Evolutionary conservation across 2,797 vertebrate species (phyloP), one percentile per base, ranked within the genome.

Genomic region (Mormyrus proboscirostris): DNA sequence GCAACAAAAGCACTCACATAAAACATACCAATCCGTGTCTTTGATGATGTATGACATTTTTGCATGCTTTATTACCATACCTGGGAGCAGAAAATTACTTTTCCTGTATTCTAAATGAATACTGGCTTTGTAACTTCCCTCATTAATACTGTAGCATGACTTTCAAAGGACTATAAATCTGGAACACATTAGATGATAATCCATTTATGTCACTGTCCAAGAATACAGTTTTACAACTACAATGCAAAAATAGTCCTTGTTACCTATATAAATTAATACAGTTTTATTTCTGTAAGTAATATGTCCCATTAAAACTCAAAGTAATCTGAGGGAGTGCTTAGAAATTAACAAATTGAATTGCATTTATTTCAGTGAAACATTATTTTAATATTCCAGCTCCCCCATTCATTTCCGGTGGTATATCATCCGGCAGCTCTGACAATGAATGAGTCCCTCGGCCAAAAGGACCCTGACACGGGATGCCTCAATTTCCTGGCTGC

Each of bases 311-410:
- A 51, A 88, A 19, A 57, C 59, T 88, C 62, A 76, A 38, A 29
- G n/a, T 65, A 47, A 29, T 76, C 12, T 33, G 76, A 19, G 51
- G 22, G 12, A 73, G 33, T n/a, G 16, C 73, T 82, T 25, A 55
- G 65, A 76, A 89, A 59, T 65, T 29, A 65, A 65, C 29, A 38
- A n/a, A n/a, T 53, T 89, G 84, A 86, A 89, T 86, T 33, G 57
- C 57, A 50, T 50, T 89, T 69, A 41, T 86, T 85, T 50, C 50
- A 44, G 22, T 79, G 49, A 47, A 73, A 86, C 55, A 25, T 84
- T 89, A 25, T 25, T 88, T 88, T 55, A 25, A 25, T 49, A 38
- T 29, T 62, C 19, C 41, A 59, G 51, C 51, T 55, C 10, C 50
- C 87, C 25, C 87, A 44, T 50, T 51, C 38, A 83, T 83, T 89